Evolutionary conservation across 2,113 vertebrate species (phyloP).

Genomic region (Myotis davidii): DNA sequence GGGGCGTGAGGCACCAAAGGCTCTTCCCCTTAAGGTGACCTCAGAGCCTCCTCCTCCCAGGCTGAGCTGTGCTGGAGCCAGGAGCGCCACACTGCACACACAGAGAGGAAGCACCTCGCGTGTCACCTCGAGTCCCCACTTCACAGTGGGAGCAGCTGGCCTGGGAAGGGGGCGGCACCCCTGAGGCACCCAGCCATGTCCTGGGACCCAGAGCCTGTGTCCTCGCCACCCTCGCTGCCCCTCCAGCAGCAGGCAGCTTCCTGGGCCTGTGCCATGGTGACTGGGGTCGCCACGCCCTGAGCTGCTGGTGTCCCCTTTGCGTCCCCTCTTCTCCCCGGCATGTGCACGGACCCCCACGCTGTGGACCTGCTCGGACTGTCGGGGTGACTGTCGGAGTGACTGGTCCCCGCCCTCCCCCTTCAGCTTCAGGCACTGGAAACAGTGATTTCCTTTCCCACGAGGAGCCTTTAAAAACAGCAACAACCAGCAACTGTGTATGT

Average conservation of each 20-base stretch:
- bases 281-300: not conserved
- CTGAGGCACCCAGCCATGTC: not conserved
- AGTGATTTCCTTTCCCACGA: accelerated
- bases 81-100: not conserved
- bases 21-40: not conserved
- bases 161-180: not conserved
- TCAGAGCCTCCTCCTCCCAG: not conserved
- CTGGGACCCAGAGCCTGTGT: accelerated
- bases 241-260: not conserved
- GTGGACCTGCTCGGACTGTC: accelerated
- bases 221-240: not conserved
- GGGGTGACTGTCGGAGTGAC: not conserved
- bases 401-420: not conserved
- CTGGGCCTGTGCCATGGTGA: accelerated
- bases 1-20: not conserved
- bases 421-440: not conserved
- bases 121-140: too few species aligned
- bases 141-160: not conserved
- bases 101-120: not conserved
- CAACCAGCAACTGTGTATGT: conserved; percentile 47
- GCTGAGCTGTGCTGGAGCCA: accelerated
- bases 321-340: too few species aligned
- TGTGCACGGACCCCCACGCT: too few species aligned
- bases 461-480: not conserved
- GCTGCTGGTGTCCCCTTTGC: not conserved